phyloP scores from a whole-genome alignment of 2,797 vertebrate genomes.

The Molossus alvarezi region DNA sequence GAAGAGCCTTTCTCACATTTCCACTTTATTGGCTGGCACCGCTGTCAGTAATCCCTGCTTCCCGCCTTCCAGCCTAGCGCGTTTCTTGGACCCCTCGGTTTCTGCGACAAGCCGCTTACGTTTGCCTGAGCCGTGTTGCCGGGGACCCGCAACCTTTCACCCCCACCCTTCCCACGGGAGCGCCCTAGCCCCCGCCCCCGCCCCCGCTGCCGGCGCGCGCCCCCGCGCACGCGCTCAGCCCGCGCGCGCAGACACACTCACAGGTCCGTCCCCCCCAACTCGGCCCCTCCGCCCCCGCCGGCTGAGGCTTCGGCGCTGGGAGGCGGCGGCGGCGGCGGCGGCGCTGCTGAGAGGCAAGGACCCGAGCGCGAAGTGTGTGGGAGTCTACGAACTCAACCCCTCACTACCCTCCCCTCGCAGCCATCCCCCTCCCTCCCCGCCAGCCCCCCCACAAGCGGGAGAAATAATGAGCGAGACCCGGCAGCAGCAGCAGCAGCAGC shows the following conservation, averaged over 20 bases:
- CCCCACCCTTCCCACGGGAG: slow-evolving; percentile 72
- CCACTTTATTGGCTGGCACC: slow-evolving; percentile 71
- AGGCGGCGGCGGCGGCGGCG: slow-evolving; percentile 58
- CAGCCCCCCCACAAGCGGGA: slow-evolving; percentile 77
- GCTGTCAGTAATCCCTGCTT: slow-evolving; percentile 76
- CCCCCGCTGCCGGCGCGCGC: not conserved
- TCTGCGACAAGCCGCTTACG: slow-evolving; percentile 72
- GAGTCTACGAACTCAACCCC: slow-evolving; percentile 84
- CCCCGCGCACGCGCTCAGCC: slow-evolving; percentile 41
- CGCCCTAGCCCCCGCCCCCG: not conserved
- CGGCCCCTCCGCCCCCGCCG: not conserved
- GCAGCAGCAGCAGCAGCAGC: slow-evolving; percentile 76
- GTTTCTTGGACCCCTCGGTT: slow-evolving; percentile 79
- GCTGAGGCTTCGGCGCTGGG: slow-evolving; percentile 45
- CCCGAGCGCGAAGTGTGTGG: slow-evolving; percentile 83
- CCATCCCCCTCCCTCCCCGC: slow-evolving; percentile 56
- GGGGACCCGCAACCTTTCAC: slow-evolving; percentile 86
- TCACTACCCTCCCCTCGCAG: slow-evolving; percentile 76
- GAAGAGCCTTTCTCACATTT: not conserved
- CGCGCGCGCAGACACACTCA: not conserved
- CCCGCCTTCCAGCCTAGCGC: slow-evolving; percentile 81
- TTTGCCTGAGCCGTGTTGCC: slow-evolving; percentile 82
- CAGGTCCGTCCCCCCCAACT: not conserved
- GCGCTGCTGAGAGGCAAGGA: slow-evolving; percentile 74
- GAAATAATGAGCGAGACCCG: slow-evolving; percentile 86